Conservation (phyloP, 2,797 vertebrate species). For the Helarctos malayanus region DNA sequence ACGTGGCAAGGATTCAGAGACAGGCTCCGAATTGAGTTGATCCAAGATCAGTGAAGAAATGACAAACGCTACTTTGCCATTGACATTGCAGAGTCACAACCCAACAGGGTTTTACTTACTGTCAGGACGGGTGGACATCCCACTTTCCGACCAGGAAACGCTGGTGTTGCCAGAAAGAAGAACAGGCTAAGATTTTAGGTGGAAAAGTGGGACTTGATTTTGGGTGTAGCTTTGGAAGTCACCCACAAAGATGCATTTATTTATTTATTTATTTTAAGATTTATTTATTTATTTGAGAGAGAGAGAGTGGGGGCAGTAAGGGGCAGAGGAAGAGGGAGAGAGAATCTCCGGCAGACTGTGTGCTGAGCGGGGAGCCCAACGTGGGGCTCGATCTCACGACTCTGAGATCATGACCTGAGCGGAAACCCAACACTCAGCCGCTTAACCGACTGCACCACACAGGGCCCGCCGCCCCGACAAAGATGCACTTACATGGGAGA, state of each 20-base stretch:
- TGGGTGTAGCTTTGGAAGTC: neutral
- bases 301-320: neutral
- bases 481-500: neutral
- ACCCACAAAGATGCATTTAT: neutral
- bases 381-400: neutral
- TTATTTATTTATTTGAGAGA: neutral
- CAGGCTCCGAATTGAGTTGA: neutral
- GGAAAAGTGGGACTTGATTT: neutral
- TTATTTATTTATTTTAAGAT: neutral
- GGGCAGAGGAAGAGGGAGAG: neutral
- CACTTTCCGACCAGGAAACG: neutral
- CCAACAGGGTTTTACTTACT: neutral
- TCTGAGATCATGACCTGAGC: neutral
- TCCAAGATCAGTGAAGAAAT: neutral
- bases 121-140: neutral
- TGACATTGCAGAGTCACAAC: neutral
- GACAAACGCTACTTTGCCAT: neutral
- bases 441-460: neutral
- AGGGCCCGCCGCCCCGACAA: too few species aligned
- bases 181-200: neutral
- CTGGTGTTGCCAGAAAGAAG: neutral
- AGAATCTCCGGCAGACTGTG: neutral
- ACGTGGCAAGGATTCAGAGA: neutral
- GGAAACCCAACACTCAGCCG: neutral
- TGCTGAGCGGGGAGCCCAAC: neutral